Percentiles rank a stretch among this genome's conserved stretches.
Conservation (phyloP, 2,797 vertebrate genomes). For the Acropternis orthonyx region DNA sequence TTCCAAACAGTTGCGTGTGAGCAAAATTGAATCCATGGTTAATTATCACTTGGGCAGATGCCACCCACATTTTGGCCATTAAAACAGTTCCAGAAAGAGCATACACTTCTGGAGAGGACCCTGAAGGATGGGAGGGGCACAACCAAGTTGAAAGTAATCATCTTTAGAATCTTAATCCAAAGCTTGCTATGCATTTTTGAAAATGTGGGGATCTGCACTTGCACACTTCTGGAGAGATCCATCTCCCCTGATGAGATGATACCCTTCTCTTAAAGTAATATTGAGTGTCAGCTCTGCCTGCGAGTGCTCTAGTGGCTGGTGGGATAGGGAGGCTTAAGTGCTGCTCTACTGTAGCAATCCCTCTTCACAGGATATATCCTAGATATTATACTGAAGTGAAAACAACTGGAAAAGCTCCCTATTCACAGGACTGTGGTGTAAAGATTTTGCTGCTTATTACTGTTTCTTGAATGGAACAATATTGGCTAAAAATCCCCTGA, state of each 20-base stretch:
- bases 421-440: not conserved
- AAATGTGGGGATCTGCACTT: not conserved
- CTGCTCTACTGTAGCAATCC: not conserved
- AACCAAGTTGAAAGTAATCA: not conserved
- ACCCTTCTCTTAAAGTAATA: not conserved
- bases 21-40: not conserved
- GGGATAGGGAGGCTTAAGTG: accelerated
- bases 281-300: not conserved
- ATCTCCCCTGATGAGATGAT: accelerated
- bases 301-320: accelerated
- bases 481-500: not conserved
- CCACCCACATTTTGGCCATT: not conserved
- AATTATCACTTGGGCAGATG: not conserved
- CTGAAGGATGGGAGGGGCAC: not conserved
- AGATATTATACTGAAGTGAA: not conserved
- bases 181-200: not conserved
- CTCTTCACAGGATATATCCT: not conserved
- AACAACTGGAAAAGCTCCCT: not conserved
- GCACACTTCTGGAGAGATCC: not conserved
- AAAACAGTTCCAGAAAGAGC: not conserved
- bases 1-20: not conserved
- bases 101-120: not conserved
- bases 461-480: not conserved
- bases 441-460: not conserved
- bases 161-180: not conserved